Evolutionary conservation across 2,113 vertebrate species (phyloP), one percentile per base, ranked within the genome.

Genomic region (Panurus biarmicus): DNA sequence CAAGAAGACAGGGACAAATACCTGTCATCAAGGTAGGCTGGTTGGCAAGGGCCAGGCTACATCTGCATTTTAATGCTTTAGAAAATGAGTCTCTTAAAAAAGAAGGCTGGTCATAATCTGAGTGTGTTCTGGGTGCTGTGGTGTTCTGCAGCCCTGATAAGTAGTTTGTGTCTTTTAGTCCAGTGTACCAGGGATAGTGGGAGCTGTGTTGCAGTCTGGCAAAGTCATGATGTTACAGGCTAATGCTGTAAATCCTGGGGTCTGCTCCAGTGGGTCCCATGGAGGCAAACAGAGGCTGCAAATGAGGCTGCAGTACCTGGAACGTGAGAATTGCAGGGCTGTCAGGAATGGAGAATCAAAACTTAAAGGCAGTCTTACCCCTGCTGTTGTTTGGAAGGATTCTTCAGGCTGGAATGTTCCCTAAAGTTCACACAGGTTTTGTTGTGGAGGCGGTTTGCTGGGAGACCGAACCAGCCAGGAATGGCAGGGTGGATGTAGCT

Each of bases 251-350:
- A 26, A 18, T n/a, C 65, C 3, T 66, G n/a, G 8, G 1, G 0
- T n/a, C 17, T 66, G 19, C 57, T 69, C 29, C 0, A 0, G 11
- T 13, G 10, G 8, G 19, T 36, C 12, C 14, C 6, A 0, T 9
- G 33, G 51, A 53, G 25, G 25, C 38, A 85, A 15, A 10, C 4
- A 1, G 25, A 22, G 17, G 14, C 33, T 67, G 20, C 50, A 38
- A 5, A 45, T 83, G 47, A 56, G 35, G 48, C 11, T 56, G 29
- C 35, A 5, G 12, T 18, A 15, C 53, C 33, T 47, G 62, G 17
- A 26, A 14, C 1, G 4, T 0, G 5, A 75, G 35, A 36, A 72
- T 5, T 40, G 12, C 10, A 2, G 47, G 48, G 25, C 44, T 72
- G 12, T 56, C 54, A 24, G 4, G 24, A 56, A 29, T 12, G 8